Base-by-base conservation (phyloP, 64 coral and sea anemone genomes). In the Anthopleura sola region DNA sequence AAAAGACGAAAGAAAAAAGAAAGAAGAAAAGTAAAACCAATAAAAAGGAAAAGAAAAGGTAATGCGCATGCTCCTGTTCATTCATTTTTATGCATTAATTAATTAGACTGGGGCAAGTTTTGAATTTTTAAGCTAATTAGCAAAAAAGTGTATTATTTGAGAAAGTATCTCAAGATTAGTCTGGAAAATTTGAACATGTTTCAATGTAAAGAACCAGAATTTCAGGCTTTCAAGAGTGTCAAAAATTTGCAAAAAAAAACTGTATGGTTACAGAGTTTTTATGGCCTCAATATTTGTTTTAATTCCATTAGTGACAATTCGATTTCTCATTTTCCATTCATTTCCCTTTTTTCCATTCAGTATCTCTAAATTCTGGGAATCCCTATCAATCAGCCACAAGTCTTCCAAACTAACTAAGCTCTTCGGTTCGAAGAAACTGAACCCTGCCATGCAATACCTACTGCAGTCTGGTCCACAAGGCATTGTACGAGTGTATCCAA, bases 401-500 rank as follows among this genome's bases (percentile, higher is more conserved):
- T 92, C 90, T 24, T 80, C 75, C 15, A 96, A 96, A 78, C 64
- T 96, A 21, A 90, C 90, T 4, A 96, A 96, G 36, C 64, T 96
- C 1, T 96, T 96, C 50, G 75, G 90, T 8, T 69, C 90, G 24
- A 96, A 92, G 69, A 91, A 92, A 40, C 80, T 96, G 75, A 96
- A 92, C 21, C 90, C 94, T 18, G 37, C 83, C 28, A 92, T 96
- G 94, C 94, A 96, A 37, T 89, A 92, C 31, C 68, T 96, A 17
- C 83, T 96, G 20, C 87, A 96, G 75, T 83, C 90, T 4, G 94
- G 94, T 21, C 94, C 94, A 3, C 87, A 91, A 34, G 94, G 90
- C 48, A 88, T 96, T 33, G 26, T 96, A n/a, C 60, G 90, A 68
- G 85, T 96, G 37, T 92, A 90, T 90, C 94, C 94, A 69, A 96